phyloP scores from a whole-genome alignment of 2,888 invertebrate species.

The Perdita meconis region DNA sequence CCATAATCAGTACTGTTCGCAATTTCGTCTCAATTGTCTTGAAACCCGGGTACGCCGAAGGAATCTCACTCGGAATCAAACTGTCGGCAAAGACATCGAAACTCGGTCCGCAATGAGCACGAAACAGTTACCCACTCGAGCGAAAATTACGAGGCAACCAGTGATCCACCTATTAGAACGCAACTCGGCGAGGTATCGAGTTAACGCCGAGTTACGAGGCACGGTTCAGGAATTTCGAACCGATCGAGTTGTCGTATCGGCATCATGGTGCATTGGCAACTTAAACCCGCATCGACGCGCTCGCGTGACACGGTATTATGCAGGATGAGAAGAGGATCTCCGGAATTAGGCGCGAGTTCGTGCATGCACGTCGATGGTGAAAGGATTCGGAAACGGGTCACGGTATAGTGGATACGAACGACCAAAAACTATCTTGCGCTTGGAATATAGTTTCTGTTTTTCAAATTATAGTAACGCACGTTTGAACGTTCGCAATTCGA shows the following conservation, averaged over 20 bases:
- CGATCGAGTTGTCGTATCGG: conserved; percentile 24
- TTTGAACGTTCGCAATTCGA: too few species aligned
- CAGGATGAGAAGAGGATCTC: not conserved
- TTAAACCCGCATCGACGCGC: conserved; percentile 31
- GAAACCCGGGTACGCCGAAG: not conserved
- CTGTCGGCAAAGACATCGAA: not conserved
- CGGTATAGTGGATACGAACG: too few species aligned
- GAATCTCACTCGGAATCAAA: not conserved
- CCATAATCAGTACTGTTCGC: not conserved
- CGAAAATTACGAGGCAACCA: conserved; percentile 1
- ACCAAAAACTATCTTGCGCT: too few species aligned
- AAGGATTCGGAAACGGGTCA: not conserved
- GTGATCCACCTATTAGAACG: conserved; percentile 12
- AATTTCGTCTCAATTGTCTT: not conserved
- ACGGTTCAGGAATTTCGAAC: conserved; percentile 33
- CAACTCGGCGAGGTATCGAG: conserved; percentile 20
- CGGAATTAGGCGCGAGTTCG: not conserved
- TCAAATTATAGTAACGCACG: too few species aligned
- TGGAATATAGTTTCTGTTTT: too few species aligned
- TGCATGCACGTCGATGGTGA: not conserved
- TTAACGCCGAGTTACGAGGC: conserved; percentile 38
- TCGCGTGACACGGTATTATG: conserved; percentile 13
- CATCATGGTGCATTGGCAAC: conserved; percentile 16
- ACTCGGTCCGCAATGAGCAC: not conserved
- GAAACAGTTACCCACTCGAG: not conserved